Conservation (phyloP, 2,888 invertebrate genomes). For the Salticus scenicus region DNA sequence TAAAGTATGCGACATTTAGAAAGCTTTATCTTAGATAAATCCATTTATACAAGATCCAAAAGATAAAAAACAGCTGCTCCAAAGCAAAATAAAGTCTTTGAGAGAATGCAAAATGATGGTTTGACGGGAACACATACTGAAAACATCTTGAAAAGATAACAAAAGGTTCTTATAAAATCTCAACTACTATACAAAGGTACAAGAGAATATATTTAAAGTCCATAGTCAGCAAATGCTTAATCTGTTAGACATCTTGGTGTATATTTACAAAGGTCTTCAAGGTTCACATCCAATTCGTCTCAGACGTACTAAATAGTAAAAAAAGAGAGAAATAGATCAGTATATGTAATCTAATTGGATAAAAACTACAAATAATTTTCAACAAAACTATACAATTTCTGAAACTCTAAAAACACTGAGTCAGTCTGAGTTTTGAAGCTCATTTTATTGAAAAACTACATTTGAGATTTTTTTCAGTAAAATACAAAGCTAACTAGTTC, state of each 20-base stretch:
- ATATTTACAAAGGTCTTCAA: neutral
- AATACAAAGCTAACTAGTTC: too few species aligned
- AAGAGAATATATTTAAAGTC: neutral
- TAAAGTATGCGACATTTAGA: neutral
- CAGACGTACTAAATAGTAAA: slow-evolving; percentile 18
- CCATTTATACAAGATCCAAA: neutral
- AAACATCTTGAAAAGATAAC: slow-evolving; percentile 4
- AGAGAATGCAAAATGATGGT: neutral
- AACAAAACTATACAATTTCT: too few species aligned
- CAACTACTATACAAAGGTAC: slow-evolving; percentile 11
- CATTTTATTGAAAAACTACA: too few species aligned
- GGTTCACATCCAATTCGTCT: slow-evolving; percentile 31
- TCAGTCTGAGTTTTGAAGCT: too few species aligned
- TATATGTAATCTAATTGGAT: too few species aligned
- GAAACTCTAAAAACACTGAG: too few species aligned
- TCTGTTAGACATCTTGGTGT: neutral
- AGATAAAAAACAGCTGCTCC: neutral
- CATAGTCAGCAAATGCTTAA: neutral
- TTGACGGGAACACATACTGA: slow-evolving; percentile 2
- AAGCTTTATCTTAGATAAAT: neutral
- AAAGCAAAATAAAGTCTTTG: neutral
- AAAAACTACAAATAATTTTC: too few species aligned
- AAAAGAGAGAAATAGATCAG: too few species aligned
- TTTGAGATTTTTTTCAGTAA: too few species aligned
- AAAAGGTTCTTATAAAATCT: slow-evolving; percentile 6